Evolutionary conservation across 2,797 vertebrate species (phyloP).

Genomic region (Dromococcyx pavoninus): DNA sequence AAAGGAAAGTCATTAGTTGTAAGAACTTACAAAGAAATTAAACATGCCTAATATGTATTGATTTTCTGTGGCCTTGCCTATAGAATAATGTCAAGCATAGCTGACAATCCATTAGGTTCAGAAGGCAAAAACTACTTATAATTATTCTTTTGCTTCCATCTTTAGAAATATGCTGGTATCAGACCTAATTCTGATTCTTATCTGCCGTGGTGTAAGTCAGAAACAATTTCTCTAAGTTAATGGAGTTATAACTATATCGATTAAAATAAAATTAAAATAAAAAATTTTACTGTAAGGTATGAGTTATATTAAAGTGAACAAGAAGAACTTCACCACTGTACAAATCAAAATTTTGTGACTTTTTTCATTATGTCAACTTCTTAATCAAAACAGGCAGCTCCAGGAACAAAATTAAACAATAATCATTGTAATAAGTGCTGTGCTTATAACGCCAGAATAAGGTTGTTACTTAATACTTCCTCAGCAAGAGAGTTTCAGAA

Average conservation of each 20-base stretch:
- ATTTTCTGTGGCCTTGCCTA: conserved; percentile 77
- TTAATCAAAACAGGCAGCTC: conserved; percentile 27
- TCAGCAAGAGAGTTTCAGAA: background rate
- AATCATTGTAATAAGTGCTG: background rate
- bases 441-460: background rate
- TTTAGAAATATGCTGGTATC: conserved; percentile 57
- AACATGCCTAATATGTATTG: conserved; percentile 81
- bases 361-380: background rate
- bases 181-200: conserved; percentile 35
- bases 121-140: conserved; percentile 75
- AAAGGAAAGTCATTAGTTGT: conserved; percentile 78
- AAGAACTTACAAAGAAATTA: conserved; percentile 82
- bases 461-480: background rate
- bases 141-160: conserved; percentile 70
- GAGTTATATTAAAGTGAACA: conserved; percentile 39
- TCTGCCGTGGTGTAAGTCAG: background rate
- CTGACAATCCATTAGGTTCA: conserved; percentile 77
- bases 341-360: conserved; percentile 34
- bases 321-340: background rate
- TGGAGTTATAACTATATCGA: background rate
- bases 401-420: background rate
- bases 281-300: conserved; percentile 23
- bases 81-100: conserved; percentile 78
- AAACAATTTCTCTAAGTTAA: conserved; percentile 1
- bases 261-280: conserved; percentile 55